Conservation (phyloP, 2,888 invertebrate species). For the Balanococcus diminutus region DNA sequence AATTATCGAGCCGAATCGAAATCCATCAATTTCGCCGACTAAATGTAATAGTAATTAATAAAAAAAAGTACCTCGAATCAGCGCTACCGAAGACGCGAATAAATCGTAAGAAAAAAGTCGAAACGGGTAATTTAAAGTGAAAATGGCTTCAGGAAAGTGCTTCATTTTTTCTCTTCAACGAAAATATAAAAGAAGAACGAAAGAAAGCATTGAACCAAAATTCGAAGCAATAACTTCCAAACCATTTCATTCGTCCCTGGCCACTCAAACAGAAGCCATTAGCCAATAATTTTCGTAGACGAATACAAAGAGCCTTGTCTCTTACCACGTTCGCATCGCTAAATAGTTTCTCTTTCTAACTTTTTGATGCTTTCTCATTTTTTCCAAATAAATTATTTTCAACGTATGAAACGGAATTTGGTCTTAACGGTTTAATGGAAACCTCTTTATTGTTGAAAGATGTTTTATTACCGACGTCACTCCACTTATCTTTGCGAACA, state of each 20-base stretch:
- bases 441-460: constrained; percentile 46
- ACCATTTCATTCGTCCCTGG: constrained; percentile 55
- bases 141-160: constrained; percentile 53
- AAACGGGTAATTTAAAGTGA: constrained; percentile 51
- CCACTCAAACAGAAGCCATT: constrained; percentile 55
- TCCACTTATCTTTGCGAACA: constrained; percentile 19
- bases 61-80: too few relatives aligned
- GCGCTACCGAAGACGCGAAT: too few relatives aligned
- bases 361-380: constrained; percentile 36
- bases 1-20: background rate
- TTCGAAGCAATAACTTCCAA: constrained; percentile 54
- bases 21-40: background rate
- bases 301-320: constrained; percentile 52
- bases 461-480: constrained; percentile 42
- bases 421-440: constrained; percentile 53
- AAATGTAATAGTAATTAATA: constrained; percentile 34
- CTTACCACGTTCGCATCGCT: constrained; percentile 49
- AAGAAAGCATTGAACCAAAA: constrained; percentile 60
- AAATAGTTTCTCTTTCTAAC: constrained; percentile 47
- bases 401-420: constrained; percentile 51
- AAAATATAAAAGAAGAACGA: constrained; percentile 60
- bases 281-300: constrained; percentile 55
- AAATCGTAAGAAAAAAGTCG: constrained; percentile 25
- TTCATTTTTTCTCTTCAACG: constrained; percentile 56
- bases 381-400: constrained; percentile 43